Base-by-base conservation (phyloP, 2,888 invertebrate species). In the Tenthredo mesomela region DNA sequence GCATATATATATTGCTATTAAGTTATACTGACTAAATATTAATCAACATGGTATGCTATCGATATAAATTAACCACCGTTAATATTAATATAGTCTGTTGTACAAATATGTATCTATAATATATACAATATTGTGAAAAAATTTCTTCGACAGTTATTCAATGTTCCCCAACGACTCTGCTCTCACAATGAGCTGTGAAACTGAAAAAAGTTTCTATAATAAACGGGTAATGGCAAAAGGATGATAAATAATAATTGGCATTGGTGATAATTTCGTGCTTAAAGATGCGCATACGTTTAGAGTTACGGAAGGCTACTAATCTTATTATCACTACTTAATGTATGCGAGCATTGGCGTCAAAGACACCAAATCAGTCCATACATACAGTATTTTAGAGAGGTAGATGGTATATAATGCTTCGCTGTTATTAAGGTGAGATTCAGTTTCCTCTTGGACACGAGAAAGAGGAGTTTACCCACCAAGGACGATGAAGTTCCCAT, bases 361-460 rank as follows among this genome's bases (percentile, higher is more conserved):
- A 33, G 33, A 37, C n/a, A 33, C 37, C 37, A 61, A 58, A 18
- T 21, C 40, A 7, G 75, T 40, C 10, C 12, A 50, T 18, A 33
- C 33, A 18, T 18, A 18, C 7, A 29, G n/a, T 61, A 61, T 40
- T 61, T 37, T 58, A 78, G 78, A 78, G 75, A 25, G 61, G 10
- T n/a, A 15, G 9, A 10, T 2, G 78, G 78, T 78, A 78, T 78
- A 61, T 78, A 78, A 61, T 29, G n/a, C n/a, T n/a, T 12, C 61
- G 25, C 61, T 78, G 21, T 29, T 10, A 37, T 58, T 37, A 47
- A 50, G 40, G 15, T 50, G 75, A 40, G 37, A 61, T 43, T 58
- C 61, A 78, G 78, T 78, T 78, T 37, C 40, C 25, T n/a, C 21
- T 21, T 61, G 61, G 58, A 78, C 78, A 40, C 40, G 58, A 58